A percentile compares a stretch with the other conserved stretches of the same genome.
Evolutionary conservation across 2,797 vertebrate species (phyloP).

Genomic region (Megalops cyprinoides): DNA sequence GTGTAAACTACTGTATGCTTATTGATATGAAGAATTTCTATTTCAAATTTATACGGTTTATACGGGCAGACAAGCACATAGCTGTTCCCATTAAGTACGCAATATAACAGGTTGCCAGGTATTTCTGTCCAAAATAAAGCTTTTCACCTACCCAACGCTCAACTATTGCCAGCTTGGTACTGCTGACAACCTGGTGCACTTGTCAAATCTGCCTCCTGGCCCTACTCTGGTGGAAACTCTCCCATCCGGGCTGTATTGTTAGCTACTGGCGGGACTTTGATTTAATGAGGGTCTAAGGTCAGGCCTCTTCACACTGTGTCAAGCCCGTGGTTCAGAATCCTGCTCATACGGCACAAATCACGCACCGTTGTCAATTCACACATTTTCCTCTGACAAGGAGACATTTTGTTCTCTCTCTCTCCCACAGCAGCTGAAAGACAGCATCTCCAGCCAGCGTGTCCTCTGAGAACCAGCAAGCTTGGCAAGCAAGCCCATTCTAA

Average conservation of each 20-base stretch:
- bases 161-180: neutral
- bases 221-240: neutral
- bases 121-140: neutral
- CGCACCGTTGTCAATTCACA: neutral
- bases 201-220: neutral
- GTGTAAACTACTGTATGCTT: no score
- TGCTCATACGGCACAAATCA: neutral
- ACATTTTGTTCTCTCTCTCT: neutral
- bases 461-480: neutral
- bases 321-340: neutral
- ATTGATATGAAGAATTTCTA: no score
- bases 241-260: neutral
- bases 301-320: neutral
- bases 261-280: neutral
- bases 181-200: neutral
- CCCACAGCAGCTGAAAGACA: neutral
- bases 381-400: neutral
- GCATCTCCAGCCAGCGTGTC: neutral
- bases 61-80: neutral
- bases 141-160: neutral
- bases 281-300: conserved; percentile 2
- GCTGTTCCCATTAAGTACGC: neutral
- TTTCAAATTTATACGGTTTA: no score
- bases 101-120: no score
- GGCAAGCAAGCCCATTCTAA: neutral